Evolutionary conservation across 2,888 invertebrate species (phyloP).

Genomic region (Lithosia quadra): DNA sequence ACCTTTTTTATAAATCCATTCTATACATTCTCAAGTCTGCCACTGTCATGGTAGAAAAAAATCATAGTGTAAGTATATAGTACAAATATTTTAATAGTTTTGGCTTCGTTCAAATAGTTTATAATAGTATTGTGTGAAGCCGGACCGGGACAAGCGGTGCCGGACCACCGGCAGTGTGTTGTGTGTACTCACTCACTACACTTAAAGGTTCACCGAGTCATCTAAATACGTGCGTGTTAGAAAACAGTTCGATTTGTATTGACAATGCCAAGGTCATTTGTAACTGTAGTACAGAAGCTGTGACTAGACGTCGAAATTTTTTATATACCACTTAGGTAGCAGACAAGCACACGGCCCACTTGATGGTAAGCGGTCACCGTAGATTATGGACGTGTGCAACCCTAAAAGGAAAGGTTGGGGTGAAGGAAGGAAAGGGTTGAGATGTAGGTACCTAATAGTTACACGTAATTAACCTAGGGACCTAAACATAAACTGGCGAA

Average conservation of each 20-base stretch:
- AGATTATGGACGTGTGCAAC: too few species aligned
- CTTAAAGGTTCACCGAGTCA: slow-evolving; percentile 12
- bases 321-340: too few species aligned
- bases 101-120: slow-evolving; percentile 68
- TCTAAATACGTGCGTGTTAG: slow-evolving; percentile 2
- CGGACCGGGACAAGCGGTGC: slow-evolving; percentile 24
- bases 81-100: slow-evolving; percentile 76
- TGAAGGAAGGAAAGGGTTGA: too few species aligned
- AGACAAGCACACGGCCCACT: too few species aligned
- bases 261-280: background rate
- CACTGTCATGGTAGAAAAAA: slow-evolving; percentile 55
- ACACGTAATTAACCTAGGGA: too few species aligned
- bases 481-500: too few species aligned
- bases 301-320: too few species aligned
- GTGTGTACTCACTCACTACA: slow-evolving; percentile 37
- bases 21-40: slow-evolving; percentile 34
- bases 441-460: too few species aligned
- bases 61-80: slow-evolving; percentile 66
- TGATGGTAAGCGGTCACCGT: too few species aligned
- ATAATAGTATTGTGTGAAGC: slow-evolving; percentile 60
- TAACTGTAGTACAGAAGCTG: background rate
- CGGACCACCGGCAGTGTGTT: slow-evolving; percentile 60
- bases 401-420: too few species aligned
- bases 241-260: background rate
- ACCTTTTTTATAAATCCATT: background rate